Evolutionary conservation across 2,797 vertebrate genomes (phyloP).

Genomic region (Rhinogobio ventralis): DNA sequence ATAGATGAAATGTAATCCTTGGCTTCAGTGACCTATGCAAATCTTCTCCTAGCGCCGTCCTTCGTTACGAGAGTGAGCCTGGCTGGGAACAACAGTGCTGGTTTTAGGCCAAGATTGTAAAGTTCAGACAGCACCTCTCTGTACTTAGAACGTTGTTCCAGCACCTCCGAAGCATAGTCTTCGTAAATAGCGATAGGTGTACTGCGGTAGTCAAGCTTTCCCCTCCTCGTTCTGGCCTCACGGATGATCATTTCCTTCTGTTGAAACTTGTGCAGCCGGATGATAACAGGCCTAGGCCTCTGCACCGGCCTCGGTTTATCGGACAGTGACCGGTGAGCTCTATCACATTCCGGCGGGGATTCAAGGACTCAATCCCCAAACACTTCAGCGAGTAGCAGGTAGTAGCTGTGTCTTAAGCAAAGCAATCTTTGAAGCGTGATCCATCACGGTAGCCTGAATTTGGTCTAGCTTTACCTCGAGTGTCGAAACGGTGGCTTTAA

Average conservation of each 20-base stretch:
- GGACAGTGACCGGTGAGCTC: background rate
- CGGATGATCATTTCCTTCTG: background rate
- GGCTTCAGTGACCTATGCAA: no score
- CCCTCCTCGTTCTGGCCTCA: background rate
- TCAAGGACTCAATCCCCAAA: background rate
- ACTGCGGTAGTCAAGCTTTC: background rate
- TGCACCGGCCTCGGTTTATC: background rate
- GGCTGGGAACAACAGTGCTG: no score
- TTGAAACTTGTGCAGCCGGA: background rate
- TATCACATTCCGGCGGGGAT: background rate
- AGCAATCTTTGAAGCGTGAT: background rate
- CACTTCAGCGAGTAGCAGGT: background rate
- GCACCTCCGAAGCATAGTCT: background rate
- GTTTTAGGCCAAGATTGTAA: no score
- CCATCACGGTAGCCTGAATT: background rate
- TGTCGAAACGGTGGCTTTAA: background rate
- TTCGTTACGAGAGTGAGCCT: no score
- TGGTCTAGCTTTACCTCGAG: background rate
- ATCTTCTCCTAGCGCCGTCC: no score
- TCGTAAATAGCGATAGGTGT: background rate
- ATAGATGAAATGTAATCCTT: no score
- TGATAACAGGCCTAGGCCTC: conserved; percentile 3
- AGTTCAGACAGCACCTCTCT: no score
- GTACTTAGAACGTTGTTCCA: no score
- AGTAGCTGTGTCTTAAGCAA: background rate